Percentiles rank a stretch among this genome's conserved stretches.
Evolutionary conservation across 2,797 vertebrate genomes (phyloP).

Genomic region (Rhynchotus rufescens): DNA sequence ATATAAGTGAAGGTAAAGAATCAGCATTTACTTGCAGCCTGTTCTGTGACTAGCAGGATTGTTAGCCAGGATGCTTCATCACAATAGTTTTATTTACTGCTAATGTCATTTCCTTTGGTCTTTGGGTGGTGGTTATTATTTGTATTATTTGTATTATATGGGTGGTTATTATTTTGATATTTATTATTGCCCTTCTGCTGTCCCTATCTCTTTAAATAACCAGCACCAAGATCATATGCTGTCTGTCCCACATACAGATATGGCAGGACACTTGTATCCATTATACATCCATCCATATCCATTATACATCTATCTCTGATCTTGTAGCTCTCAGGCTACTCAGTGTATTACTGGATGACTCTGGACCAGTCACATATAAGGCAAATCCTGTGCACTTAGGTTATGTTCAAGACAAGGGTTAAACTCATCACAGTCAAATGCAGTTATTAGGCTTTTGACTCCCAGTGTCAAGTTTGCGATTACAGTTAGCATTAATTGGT

Average conservation of each 20-base stretch:
- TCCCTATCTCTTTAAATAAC: background rate
- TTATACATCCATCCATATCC: too few relatives aligned
- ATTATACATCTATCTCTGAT: background rate
- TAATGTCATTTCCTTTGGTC: background rate
- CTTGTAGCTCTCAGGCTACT: background rate
- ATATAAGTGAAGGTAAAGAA: background rate
- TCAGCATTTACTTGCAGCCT: background rate
- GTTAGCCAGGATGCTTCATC: background rate
- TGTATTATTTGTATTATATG: too few relatives aligned
- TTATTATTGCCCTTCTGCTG: background rate
- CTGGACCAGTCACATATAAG: background rate
- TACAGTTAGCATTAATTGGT: background rate
- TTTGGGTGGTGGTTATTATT: background rate
- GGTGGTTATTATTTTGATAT: too few relatives aligned
- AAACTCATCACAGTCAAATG: background rate
- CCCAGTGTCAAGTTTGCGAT: background rate
- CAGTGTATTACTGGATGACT: background rate
- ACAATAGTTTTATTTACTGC: background rate
- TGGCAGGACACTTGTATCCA: background rate
- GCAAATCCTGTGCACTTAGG: background rate
- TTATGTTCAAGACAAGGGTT: background rate
- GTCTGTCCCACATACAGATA: background rate
- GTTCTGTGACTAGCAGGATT: background rate
- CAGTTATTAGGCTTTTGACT: background rate
- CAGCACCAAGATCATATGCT: background rate